Evolutionary conservation across 1,140 invertebrate genomes (phyloP).

Genomic region (Catajapyx aquilonaris): DNA sequence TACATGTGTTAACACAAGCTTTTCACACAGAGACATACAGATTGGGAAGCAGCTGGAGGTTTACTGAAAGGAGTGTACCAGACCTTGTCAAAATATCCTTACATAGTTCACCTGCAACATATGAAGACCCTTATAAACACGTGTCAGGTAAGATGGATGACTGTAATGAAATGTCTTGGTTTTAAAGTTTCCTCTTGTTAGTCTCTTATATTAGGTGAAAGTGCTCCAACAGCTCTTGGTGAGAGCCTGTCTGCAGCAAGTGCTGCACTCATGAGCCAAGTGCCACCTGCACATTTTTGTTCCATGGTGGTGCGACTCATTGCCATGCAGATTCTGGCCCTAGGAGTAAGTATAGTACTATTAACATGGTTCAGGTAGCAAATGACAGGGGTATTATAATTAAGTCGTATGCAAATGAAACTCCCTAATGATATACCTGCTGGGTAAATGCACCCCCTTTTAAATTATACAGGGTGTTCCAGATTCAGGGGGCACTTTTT

Average conservation of each 20-base stretch:
- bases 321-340: slow-evolving; percentile 77
- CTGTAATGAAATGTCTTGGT: too few relatives aligned
- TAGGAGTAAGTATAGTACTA: slow-evolving; percentile 59
- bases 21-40: slow-evolving; percentile 55
- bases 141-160: slow-evolving; percentile 41
- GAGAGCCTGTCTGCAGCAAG: slow-evolving; percentile 42
- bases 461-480: too few relatives aligned
- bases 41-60: slow-evolving; percentile 89
- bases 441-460: too few relatives aligned
- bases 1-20: too few relatives aligned
- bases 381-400: too few relatives aligned
- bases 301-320: slow-evolving; percentile 87
- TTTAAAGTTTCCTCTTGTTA: slow-evolving; percentile 23
- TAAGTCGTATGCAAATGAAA: too few relatives aligned
- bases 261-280: slow-evolving; percentile 58
- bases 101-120: slow-evolving; percentile 90
- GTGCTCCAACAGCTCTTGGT: slow-evolving; percentile 31
- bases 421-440: too few relatives aligned
- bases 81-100: slow-evolving; percentile 76
- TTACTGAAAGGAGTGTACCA: slow-evolving; percentile 87
- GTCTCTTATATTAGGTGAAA: slow-evolving; percentile 60
- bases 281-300: slow-evolving; percentile 80
- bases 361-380: too few relatives aligned
- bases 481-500: too few relatives aligned
- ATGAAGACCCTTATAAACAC: slow-evolving; percentile 72